Evolutionary conservation across 2,888 invertebrate genomes (phyloP).

Genomic region (Melangyna quadrimaculata): DNA sequence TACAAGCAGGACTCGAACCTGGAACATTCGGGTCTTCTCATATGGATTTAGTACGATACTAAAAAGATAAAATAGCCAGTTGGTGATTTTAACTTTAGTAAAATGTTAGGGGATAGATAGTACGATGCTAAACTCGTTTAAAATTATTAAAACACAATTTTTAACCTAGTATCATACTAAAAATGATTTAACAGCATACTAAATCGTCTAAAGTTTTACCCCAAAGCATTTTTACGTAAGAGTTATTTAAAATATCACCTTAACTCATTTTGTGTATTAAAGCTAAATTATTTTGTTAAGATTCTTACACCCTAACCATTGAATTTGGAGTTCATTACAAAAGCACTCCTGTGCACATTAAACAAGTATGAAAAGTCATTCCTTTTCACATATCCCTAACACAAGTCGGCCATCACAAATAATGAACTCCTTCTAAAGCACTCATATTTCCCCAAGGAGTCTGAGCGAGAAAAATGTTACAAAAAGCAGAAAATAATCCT

Average conservation of each 20-base stretch:
- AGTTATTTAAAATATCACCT: background rate
- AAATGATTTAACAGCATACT: too few relatives aligned
- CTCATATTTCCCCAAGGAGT: constrained; percentile 70
- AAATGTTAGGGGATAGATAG: too few relatives aligned
- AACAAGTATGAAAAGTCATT: constrained; percentile 47
- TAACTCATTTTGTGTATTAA: background rate
- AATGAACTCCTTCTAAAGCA: constrained; percentile 47
- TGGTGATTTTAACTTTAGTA: too few relatives aligned
- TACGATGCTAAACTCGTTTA: too few relatives aligned
- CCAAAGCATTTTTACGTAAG: too few relatives aligned
- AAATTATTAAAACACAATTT: too few relatives aligned
- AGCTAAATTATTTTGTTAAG: background rate
- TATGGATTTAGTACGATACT: too few relatives aligned
- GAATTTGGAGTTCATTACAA: background rate
- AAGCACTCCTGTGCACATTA: background rate
- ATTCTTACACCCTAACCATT: background rate
- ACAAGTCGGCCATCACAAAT: constrained; percentile 26
- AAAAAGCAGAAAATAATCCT: constrained; percentile 38
- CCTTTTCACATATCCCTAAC: constrained; percentile 40
- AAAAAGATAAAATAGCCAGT: too few relatives aligned
- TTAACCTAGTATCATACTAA: too few relatives aligned
- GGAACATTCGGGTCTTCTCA: too few relatives aligned
- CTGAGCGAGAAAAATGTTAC: constrained; percentile 53
- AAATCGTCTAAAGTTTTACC: too few relatives aligned
- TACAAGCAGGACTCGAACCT: too few relatives aligned